A percentile compares a stretch with the other conserved stretches of the same genome.
Evolutionary conservation across 1,140 invertebrate species (phyloP).

Genomic region (Popillia japonica): DNA sequence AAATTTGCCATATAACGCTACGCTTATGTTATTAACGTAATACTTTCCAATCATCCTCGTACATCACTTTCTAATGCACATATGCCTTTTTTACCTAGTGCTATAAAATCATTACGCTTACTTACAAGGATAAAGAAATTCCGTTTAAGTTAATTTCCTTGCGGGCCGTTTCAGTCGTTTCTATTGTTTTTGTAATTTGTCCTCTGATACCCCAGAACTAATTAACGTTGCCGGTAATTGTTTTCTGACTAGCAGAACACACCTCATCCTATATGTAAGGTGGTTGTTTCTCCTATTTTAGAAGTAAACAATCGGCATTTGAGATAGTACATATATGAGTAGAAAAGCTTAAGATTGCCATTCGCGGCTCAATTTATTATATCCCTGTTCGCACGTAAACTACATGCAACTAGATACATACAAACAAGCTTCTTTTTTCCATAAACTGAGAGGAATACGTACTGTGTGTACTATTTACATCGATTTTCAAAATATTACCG

Average conservation of each 20-base stretch:
- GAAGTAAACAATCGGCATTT: slow-evolving; percentile 17
- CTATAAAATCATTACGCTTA: neutral
- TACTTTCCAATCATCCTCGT: too few relatives aligned
- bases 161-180: neutral
- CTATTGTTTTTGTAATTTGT: neutral
- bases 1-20: too few relatives aligned
- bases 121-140: neutral
- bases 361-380: slow-evolving; percentile 25
- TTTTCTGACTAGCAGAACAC: slow-evolving; percentile 14
- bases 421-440: slow-evolving; percentile 13
- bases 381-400: slow-evolving; percentile 5
- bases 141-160: neutral
- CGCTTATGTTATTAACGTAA: too few relatives aligned
- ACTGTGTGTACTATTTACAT: neutral
- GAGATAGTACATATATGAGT: slow-evolving; percentile 18
- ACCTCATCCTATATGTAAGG: slow-evolving; percentile 5
- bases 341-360: slow-evolving; percentile 21
- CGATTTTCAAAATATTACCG: slow-evolving; percentile 29
- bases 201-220: neutral
- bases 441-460: neutral
- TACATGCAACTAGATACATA: slow-evolving; percentile 23
- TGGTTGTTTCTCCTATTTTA: slow-evolving; percentile 27
- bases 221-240: neutral
- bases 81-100: neutral
- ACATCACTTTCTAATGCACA: too few relatives aligned